Conservation (phyloP, 2,888 invertebrate species). For the Drosophila mercatorum region DNA sequence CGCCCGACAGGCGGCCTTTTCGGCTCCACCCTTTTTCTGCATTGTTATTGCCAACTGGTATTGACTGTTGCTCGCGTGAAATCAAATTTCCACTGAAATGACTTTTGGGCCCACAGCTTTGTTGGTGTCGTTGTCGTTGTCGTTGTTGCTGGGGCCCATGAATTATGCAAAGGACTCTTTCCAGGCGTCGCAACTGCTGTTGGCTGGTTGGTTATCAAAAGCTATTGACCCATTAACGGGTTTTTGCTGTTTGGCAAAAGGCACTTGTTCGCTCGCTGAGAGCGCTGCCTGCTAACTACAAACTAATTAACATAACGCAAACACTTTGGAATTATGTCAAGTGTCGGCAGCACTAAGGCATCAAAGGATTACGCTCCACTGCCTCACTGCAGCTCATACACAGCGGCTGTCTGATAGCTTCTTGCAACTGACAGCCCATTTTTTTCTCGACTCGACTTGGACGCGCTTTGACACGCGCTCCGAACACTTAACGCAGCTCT, state of each 20-base stretch:
- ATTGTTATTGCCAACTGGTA: slow-evolving; percentile 75
- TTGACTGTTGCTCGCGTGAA: slow-evolving; percentile 73
- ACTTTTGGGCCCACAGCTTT: slow-evolving; percentile 61
- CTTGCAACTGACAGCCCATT: slow-evolving; percentile 51
- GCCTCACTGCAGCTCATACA: slow-evolving; percentile 8
- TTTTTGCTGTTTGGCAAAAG: slow-evolving; percentile 45
- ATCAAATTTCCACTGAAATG: slow-evolving; percentile 79
- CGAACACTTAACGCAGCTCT: slow-evolving; percentile 57
- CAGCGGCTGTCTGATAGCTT: slow-evolving; percentile 43
- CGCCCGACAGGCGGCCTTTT: slow-evolving; percentile 44
- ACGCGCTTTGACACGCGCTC: slow-evolving; percentile 67
- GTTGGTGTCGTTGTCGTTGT: background rate
- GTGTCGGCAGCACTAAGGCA: slow-evolving; percentile 54
- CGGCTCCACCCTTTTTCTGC: slow-evolving; percentile 36
- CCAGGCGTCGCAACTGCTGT: slow-evolving; percentile 34
- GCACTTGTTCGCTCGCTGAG: slow-evolving; percentile 31
- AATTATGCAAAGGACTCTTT: slow-evolving; percentile 75
- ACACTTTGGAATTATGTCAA: slow-evolving; percentile 75
- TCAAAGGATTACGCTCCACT: slow-evolving; percentile 66
- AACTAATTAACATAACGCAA: slow-evolving; percentile 78
- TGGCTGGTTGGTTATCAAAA: slow-evolving; percentile 50
- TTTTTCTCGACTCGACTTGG: slow-evolving; percentile 18
- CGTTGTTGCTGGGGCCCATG: slow-evolving; percentile 32
- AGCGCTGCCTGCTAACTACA: slow-evolving; percentile 48
- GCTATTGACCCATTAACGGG: slow-evolving; percentile 78